phyloP scores from a whole-genome alignment of 1,140 invertebrate species.

The Protaetia brevitarsis region DNA sequence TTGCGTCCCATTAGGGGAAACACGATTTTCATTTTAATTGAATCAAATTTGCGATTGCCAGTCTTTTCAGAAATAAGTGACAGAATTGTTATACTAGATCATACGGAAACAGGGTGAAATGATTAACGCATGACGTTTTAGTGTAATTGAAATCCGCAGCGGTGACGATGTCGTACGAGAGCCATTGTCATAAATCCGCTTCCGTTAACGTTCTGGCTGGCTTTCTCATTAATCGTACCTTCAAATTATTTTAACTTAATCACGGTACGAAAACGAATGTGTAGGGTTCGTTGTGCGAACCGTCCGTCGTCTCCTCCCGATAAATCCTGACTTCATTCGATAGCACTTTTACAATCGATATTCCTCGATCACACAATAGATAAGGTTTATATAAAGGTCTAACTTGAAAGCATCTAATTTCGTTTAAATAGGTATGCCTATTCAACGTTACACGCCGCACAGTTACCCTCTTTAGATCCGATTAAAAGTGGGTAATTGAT shows the following conservation, averaged over 20 bases:
- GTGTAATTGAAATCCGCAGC: no score
- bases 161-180: no score
- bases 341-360: not conserved
- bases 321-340: slow-evolving; percentile 4
- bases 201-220: not conserved
- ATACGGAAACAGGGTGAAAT: no score
- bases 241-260: slow-evolving; percentile 5
- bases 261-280: not conserved
- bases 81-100: no score
- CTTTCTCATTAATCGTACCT: not conserved
- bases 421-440: not conserved
- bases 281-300: not conserved
- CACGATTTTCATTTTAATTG: no score
- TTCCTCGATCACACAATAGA: slow-evolving; percentile 5
- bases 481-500: slow-evolving; percentile 4
- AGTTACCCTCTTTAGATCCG: not conserved
- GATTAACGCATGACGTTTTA: no score
- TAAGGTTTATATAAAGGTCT: not conserved
- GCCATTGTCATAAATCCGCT: not conserved
- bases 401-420: slow-evolving; percentile 4
- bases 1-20: no score
- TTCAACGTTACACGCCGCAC: not conserved
- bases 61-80: no score
- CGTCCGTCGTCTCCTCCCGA: not conserved
- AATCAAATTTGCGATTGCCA: no score